Base-by-base conservation (phyloP, 2,113 vertebrate genomes). In the Mastomys coucha region DNA sequence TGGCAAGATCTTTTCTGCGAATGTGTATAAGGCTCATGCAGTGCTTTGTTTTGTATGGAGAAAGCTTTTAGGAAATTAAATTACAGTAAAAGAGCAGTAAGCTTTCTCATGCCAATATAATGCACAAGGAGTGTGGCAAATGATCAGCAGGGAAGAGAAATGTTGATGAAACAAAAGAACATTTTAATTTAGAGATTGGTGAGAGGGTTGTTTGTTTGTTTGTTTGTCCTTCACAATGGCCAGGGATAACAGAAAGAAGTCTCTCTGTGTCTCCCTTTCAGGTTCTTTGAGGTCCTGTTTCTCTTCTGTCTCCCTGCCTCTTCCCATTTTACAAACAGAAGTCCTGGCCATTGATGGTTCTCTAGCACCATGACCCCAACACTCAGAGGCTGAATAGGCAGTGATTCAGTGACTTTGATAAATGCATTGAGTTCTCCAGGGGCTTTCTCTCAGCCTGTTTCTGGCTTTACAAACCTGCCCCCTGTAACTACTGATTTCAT, bases 41-140 rank as follows among this genome's bases (percentile, higher is more conserved):
- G 78, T 1, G 12, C 73, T n/a, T 60, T 31, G 28, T 63, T 95
- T 95, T 91, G 39, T 92, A 86, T 94, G 67, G 76, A 73, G 93
- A 42, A 96, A 91, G 65, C 91, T 96, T 97, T 97, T 58, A 92
- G 96, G 82, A 96, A 92, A 87, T 89, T 93, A 93, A 93, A 91
- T 65, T 75, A 70, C 69, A 42, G 88, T 92, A 77, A 89, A 92
- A 58, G 89, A 89, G 73, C 91, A 88, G 11, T 31, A 53, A 95
- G 76, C 45, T 93, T 96, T 93, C 53, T 92, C 65, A 73, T 56
- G 24, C 2, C 36, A 31, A 53, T 85, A 33, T 77, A 77, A 60
- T 5, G 53, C 63, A 70, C 56, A n/a, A 49, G 77, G 53, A 24
- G 45, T 84, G 49, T 63, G 85, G 58, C 70, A n/a, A 77, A 94